Base-by-base conservation (phyloP, 2,113 vertebrate species). In the Laticauda laticaudata region DNA sequence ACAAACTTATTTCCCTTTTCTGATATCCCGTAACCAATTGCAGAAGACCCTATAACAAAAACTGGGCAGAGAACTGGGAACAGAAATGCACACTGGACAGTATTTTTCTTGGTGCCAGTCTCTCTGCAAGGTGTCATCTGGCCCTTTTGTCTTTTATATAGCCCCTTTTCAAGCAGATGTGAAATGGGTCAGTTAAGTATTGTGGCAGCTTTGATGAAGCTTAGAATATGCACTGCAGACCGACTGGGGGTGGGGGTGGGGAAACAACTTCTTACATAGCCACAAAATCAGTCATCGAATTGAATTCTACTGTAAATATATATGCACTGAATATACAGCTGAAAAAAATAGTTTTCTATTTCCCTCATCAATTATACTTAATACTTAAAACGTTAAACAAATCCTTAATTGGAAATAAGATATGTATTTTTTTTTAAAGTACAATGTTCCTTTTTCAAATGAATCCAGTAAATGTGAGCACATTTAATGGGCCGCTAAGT, bases 151-250 rank as follows among this genome's bases (percentile, higher is more conserved):
- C 48, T 89, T 64, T 43, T 57, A 85, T 45, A 86, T 89, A 93
- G 69, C 48, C 7, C 34, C 18, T 86, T 93, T 86, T 86, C 57
- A 93, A 91, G 90, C 64, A 89, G 43, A 89, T 90, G 64, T 51
- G 55, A 39, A 53, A 89, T 53, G 89, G 90, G 93, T 91, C 91
- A 91, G 55, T 86, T 57, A 64, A 91, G 87, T 61, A 34, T 39
- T 92, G 69, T 61, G 55, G 69, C 54, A 64, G 91, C 45, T 92
- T 93, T 90, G 43, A 90, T 24, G 88, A 64, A 89, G 90, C 56
- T 54, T 91, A 64, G 55, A 64, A 93, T 93, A 64, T 54, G 69
- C 48, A 64, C 86, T 86, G 87, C 48, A 87, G 39, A 92, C 43
- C 7, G 29, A 39, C 2, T 26, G 14, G 55, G 64, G 88, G 69